Evolutionary conservation across 1,140 invertebrate genomes (phyloP).

Genomic region (Psilanteris sp.): DNA sequence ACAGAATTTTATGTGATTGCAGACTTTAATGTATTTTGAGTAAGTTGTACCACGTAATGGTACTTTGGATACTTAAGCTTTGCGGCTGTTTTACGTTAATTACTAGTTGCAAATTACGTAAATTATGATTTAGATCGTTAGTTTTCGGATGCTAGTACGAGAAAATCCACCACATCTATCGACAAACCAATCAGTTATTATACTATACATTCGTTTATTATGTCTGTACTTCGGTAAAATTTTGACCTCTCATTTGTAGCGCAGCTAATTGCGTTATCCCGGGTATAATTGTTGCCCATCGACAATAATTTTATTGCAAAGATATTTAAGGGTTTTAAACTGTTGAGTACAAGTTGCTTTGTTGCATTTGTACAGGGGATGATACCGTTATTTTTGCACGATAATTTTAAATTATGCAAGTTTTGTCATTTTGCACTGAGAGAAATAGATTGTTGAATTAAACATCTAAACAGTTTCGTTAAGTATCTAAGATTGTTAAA

Average conservation of each 20-base stretch:
- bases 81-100: conserved; percentile 29
- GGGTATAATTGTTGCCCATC: too few species aligned
- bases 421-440: too few species aligned
- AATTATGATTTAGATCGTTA: conserved; percentile 45
- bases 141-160: conserved; percentile 1
- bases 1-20: conserved; percentile 36
- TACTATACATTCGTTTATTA: conserved; percentile 6
- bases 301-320: too few species aligned
- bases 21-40: conserved; percentile 52
- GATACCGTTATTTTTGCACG: too few species aligned
- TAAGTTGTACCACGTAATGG: conserved; percentile 44
- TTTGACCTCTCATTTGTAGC: not conserved
- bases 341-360: too few species aligned
- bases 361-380: too few species aligned
- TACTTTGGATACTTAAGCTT: conserved; percentile 49
- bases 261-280: too few species aligned
- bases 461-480: too few species aligned
- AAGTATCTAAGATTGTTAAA: too few species aligned
- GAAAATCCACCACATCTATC: conserved; percentile 25
- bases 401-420: too few species aligned
- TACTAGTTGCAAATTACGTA: conserved; percentile 35
- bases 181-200: conserved; percentile 6
- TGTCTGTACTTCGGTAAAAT: not conserved
- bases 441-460: too few species aligned
- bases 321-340: too few species aligned